A percentile compares a stretch with the other conserved stretches of the same genome.
Conservation (phyloP, 2,797 vertebrate genomes). For the Chelmon rostratus region DNA sequence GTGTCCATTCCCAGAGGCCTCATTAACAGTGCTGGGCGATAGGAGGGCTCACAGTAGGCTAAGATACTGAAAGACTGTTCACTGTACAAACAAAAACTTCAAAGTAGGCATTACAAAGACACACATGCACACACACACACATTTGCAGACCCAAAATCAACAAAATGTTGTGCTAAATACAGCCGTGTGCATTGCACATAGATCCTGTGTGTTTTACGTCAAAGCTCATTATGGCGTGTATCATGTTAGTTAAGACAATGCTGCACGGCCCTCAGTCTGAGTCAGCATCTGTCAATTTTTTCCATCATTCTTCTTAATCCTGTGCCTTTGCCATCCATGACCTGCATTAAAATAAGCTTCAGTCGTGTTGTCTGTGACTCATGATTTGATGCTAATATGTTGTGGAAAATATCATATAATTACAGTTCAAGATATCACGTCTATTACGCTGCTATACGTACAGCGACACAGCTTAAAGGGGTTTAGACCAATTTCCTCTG, state of each 20-base stretch:
- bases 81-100: slow-evolving; percentile 78
- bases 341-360: slow-evolving; percentile 41
- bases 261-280: slow-evolving; percentile 27
- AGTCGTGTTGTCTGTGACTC: slow-evolving; percentile 35
- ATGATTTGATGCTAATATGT: slow-evolving; percentile 45
- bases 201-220: slow-evolving; percentile 7
- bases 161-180: slow-evolving; percentile 36
- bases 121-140: slow-evolving; percentile 5
- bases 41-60: slow-evolving; percentile 64
- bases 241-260: slow-evolving; percentile 19
- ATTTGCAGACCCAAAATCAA: slow-evolving; percentile 16
- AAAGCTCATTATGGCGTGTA: slow-evolving; percentile 28
- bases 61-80: slow-evolving; percentile 73
- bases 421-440: slow-evolving; percentile 62
- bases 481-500: slow-evolving; percentile 63
- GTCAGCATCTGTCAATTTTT: slow-evolving; percentile 43
- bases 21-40: slow-evolving; percentile 78
- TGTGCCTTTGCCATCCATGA: slow-evolving; percentile 34
- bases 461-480: slow-evolving; percentile 33
- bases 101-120: slow-evolving; percentile 61
- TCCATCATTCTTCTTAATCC: slow-evolving; percentile 41
- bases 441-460: slow-evolving; percentile 32
- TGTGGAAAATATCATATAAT: slow-evolving; percentile 60
- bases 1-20: slow-evolving; percentile 81
- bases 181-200: slow-evolving; percentile 29